phyloP scores from a whole-genome alignment of 2,888 invertebrate species.

The Polymixis flavicincta region DNA sequence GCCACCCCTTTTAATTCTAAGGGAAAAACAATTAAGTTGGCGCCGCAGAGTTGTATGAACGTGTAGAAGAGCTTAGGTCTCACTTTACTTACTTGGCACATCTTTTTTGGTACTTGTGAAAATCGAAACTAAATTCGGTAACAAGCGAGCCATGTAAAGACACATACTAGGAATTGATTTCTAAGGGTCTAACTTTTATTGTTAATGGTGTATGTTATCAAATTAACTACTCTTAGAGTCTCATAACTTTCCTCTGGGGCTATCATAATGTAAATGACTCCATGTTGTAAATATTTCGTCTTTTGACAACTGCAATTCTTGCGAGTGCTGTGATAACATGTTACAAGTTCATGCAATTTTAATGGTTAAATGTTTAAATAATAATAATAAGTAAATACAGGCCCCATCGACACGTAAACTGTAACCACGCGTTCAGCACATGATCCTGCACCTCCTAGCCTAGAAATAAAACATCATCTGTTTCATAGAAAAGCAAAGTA shows the following conservation, averaged over 20 bases:
- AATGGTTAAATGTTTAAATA: conserved; percentile 73
- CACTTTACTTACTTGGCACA: too few species aligned
- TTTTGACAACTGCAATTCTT: conserved; percentile 83
- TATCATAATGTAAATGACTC: conserved; percentile 70
- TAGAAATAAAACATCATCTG: too few species aligned
- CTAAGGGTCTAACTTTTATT: conserved; percentile 55
- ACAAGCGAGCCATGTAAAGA: neutral
- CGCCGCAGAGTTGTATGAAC: too few species aligned
- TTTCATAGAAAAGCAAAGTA: too few species aligned
- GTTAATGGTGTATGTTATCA: conserved; percentile 70
- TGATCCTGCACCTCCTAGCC: too few species aligned
- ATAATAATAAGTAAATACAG: too few species aligned
- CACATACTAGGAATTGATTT: neutral
- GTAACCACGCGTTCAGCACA: too few species aligned
- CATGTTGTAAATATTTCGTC: conserved; percentile 79
- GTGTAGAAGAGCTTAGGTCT: too few species aligned
- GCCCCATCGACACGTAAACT: too few species aligned
- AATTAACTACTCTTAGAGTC: conserved; percentile 76
- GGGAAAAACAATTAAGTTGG: neutral
- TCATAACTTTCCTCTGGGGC: conserved; percentile 78
- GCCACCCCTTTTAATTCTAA: neutral
- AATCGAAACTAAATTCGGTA: neutral
- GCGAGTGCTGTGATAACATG: conserved; percentile 87
- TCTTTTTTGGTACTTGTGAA: too few species aligned
- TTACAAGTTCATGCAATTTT: conserved; percentile 77